phyloP scores from a whole-genome alignment of 2,888 invertebrate genomes.

The Acleris sparsana region DNA sequence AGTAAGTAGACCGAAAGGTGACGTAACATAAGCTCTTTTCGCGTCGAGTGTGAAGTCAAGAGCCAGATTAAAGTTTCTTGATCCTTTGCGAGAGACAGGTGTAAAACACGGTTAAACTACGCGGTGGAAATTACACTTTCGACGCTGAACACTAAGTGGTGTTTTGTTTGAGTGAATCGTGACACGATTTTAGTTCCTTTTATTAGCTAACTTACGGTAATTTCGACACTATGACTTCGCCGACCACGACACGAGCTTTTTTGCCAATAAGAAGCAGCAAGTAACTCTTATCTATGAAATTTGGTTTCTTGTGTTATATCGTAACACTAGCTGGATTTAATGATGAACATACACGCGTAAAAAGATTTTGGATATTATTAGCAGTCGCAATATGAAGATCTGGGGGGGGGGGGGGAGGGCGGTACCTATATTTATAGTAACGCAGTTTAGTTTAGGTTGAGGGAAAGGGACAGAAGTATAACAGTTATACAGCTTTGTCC shows the following conservation, averaged over 20 bases:
- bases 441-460: no score
- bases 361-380: no score
- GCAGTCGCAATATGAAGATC: no score
- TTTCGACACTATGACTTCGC: conserved; percentile 59
- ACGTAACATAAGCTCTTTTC: conserved; percentile 60
- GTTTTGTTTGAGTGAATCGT: conserved; percentile 46
- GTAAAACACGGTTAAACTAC: conserved; percentile 52
- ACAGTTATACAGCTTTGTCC: no score
- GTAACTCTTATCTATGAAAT: conserved; percentile 21
- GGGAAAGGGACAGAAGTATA: no score
- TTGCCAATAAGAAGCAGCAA: conserved; percentile 48
- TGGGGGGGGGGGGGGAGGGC: no score
- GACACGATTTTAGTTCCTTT: conserved; percentile 59
- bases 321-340: no score
- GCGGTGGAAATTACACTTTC: conserved; percentile 51
- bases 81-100: conserved; percentile 71
- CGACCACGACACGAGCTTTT: conserved; percentile 44
- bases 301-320: no score
- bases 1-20: conserved; percentile 56
- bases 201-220: conserved; percentile 59
- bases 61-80: conserved; percentile 72
- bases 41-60: conserved; percentile 53
- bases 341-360: no score
- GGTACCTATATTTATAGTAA: no score
- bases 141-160: conserved; percentile 50